A percentile compares a stretch with the other conserved stretches of the same genome.
phyloP scores from a whole-genome alignment of 2,888 invertebrate genomes.

The Idaea straminata region DNA sequence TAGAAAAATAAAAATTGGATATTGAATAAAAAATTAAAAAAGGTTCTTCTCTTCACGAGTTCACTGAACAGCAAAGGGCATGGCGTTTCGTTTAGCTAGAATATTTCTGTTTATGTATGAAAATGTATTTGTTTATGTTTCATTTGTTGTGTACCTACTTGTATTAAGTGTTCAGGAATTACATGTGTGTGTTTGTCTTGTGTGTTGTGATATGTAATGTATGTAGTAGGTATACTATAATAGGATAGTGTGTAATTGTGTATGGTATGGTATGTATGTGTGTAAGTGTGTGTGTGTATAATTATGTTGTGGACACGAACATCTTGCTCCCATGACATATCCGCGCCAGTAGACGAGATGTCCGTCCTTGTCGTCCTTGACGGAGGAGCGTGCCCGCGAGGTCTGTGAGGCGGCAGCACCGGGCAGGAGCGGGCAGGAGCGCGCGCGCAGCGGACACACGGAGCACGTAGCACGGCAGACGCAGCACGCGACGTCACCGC shows the following conservation, averaged over 20 bases:
- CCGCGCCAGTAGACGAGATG: conserved; percentile 99
- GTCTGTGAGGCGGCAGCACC: conserved; percentile 78
- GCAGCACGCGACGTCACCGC: conserved; percentile 43
- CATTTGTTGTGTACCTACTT: conserved; percentile 15
- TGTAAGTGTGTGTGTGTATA: conserved; percentile 42
- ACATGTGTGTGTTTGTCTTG: not conserved
- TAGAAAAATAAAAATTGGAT: conserved; percentile 37
- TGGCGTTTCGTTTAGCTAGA: conserved; percentile 24
- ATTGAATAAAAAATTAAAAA: conserved; percentile 26
- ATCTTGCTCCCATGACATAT: conserved; percentile 99
- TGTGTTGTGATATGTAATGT: conserved; percentile 6
- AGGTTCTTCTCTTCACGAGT: conserved; percentile 46
- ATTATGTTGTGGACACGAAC: conserved; percentile 92
- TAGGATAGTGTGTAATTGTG: conserved; percentile 21
- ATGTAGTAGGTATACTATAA: too few species aligned
- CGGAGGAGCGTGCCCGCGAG: conserved; percentile 91
- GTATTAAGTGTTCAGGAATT: not conserved
- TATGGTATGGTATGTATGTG: conserved; percentile 29
- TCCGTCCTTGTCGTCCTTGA: conserved; percentile 99
- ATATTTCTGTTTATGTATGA: conserved; percentile 21
- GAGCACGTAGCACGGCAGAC: conserved; percentile 34
- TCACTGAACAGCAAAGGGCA: conserved; percentile 45
- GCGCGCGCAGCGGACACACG: conserved; percentile 18
- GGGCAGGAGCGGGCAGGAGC: conserved; percentile 26
- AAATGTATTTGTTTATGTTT: conserved; percentile 16